Evolutionary conservation across 2,113 vertebrate species (phyloP).

Genomic region (Scomber japonicus): DNA sequence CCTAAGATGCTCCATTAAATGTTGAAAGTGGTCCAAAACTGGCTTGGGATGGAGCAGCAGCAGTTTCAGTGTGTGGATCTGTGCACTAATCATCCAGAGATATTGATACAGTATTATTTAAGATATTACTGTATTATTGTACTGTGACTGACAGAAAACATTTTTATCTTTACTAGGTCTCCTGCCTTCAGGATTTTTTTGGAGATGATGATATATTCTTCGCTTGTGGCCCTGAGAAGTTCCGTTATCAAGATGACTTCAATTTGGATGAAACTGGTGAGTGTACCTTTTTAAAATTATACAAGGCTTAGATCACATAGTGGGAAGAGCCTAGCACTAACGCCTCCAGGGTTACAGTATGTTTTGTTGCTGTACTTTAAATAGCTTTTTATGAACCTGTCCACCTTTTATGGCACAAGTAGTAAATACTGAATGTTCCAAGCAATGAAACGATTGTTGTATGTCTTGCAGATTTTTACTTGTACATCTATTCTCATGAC

Average conservation of each 20-base stretch:
- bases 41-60: neutral
- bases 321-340: neutral
- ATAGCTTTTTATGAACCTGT: neutral
- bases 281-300: slow-evolving; percentile 1
- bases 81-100: neutral
- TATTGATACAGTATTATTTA: too few relatives aligned
- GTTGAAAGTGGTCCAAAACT: neutral
- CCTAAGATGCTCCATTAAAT: neutral
- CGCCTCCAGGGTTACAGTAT: neutral
- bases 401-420: neutral
- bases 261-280: slow-evolving; percentile 96
- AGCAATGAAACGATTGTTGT: neutral
- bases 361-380: neutral
- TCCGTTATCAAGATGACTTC: slow-evolving; percentile 99
- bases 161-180: slow-evolving; percentile 85
- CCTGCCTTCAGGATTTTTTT: slow-evolving; percentile 98
- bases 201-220: slow-evolving; percentile 99
- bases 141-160: neutral
- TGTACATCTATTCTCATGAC: neutral
- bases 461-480: neutral
- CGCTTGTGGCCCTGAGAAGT: slow-evolving; percentile 99
- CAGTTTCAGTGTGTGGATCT: neutral
- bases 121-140: too few relatives aligned
- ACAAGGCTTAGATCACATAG: neutral
- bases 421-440: neutral